Evolutionary conservation across 2,113 vertebrate genomes (phyloP), one percentile per base, ranked within the genome.

Genomic region (Strix uralensis): DNA sequence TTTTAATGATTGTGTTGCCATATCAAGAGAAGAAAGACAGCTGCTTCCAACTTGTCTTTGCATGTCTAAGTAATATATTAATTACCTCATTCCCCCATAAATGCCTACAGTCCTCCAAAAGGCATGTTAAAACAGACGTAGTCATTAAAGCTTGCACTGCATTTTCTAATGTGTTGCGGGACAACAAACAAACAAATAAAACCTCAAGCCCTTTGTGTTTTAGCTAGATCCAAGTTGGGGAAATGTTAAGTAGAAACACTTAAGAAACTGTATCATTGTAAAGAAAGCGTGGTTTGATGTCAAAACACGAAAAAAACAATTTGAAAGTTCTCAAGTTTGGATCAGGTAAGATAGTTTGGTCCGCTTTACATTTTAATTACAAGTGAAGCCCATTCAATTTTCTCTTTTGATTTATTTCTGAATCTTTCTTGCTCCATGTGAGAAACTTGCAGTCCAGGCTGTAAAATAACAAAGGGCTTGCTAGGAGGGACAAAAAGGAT

Each of bases 121-220:
- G 96, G 94, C 98, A 94, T 98, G 97, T 98, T 97, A 94, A 96
- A 92, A 98, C 97, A 97, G 66, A 97, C 95, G 65, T 38, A 97
- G 91, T 81, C 91, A 90, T 97, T 97, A 90, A 92, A 93, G 96
- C 91, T 95, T 96, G 97, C 74, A 6, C 85, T 95, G 87, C 63
- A 44, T 96, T 98, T 98, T 98, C 97, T 97, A 96, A 74, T 80
- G 72, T 84, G 95, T 93, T 95, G 96, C 51, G 88, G 97, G 93
- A 66, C 95, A 83, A 95, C 72, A 92, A 95, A 96, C 95, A 95
- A 96, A 94, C 82, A 96, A 86, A 95, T 55, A 69, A 96, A 96
- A 94, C 90, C 96, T 96, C 90, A 88, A 96, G 46, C 23, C 27
- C 54, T 96, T 97, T 97, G 89, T 97, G 65, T 84, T 96, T 96